A percentile compares a stretch with the other conserved stretches of the same genome.
These are phyloP conservation scores for Hemibagrus wyckioides DNA, from an alignment of 2,113 vertebrate genomes.

Conservation along the genomic window DNA sequence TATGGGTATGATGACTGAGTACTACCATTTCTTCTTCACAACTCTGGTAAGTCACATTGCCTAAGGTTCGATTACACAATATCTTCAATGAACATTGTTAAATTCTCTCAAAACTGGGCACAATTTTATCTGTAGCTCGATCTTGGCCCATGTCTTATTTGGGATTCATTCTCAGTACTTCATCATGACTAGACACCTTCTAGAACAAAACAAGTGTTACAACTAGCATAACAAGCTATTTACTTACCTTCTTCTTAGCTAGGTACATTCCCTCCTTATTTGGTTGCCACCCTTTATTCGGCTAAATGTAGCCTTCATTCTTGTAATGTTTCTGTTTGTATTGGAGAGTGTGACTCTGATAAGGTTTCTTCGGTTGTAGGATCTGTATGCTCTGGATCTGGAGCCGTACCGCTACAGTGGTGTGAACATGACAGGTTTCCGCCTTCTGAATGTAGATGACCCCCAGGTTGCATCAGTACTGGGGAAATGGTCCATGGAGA, in stretches of 20 bases:
- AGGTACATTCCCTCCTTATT: not conserved
- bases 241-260: too few species aligned
- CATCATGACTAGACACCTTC: not conserved
- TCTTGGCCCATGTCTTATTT: not conserved
- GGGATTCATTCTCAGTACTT: not conserved
- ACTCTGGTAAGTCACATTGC: constrained; percentile 83
- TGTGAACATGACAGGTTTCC: constrained; percentile 97
- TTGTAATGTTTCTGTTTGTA: not conserved
- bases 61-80: not conserved
- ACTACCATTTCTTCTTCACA: constrained; percentile 98
- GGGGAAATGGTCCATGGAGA: constrained; percentile 95
- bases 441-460: constrained; percentile 88
- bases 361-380: constrained; percentile 68
- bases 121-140: not conserved
- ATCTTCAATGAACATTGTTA: not conserved
- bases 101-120: not conserved
- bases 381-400: constrained; percentile 92
- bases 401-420: constrained; percentile 96
- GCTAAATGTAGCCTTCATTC: not conserved
- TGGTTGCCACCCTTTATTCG: not conserved
- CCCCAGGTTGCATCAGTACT: constrained; percentile 84
- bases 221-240: not conserved
- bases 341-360: constrained; percentile 1
- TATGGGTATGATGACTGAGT: constrained; percentile 99
- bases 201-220: not conserved